Conservation (phyloP, 2,113 vertebrate genomes). For the Megaceryle maxima region DNA sequence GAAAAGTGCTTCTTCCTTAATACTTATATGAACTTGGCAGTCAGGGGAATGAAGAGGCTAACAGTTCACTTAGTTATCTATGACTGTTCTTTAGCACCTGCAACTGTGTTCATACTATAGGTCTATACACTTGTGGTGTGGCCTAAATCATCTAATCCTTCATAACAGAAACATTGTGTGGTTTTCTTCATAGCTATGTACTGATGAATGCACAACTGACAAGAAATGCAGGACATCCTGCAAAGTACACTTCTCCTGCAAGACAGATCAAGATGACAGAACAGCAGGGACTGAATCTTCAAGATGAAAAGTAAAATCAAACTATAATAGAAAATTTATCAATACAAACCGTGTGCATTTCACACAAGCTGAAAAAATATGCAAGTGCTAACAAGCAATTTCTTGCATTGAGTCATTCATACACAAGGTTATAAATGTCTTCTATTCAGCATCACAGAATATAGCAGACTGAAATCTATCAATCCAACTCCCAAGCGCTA, state of each 20-base stretch:
- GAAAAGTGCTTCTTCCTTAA: not conserved
- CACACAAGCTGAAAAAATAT: not conserved
- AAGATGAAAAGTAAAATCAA: not conserved
- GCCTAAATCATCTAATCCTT: not conserved
- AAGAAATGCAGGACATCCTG: not conserved
- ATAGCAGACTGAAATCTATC: not conserved
- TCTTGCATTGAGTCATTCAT: not conserved
- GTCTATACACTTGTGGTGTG: not conserved
- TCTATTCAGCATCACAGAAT: not conserved
- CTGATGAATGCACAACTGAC: not conserved
- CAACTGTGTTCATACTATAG: not conserved
- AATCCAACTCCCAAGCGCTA: not conserved
- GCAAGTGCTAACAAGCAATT: not conserved
- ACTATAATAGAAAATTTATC: not conserved
- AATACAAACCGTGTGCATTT: not conserved
- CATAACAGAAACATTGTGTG: not conserved
- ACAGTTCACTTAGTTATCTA: not conserved
- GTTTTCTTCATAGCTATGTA: not conserved
- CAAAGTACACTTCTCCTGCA: not conserved
- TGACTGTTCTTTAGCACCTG: not conserved
- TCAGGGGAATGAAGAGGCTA: not conserved
- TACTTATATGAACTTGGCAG: not conserved
- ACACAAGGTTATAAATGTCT: not conserved
- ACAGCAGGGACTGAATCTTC: not conserved
- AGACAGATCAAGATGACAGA: not conserved